phyloP scores from a whole-genome alignment of 2,888 invertebrate species.

The Lasioglossum pauxillum region DNA sequence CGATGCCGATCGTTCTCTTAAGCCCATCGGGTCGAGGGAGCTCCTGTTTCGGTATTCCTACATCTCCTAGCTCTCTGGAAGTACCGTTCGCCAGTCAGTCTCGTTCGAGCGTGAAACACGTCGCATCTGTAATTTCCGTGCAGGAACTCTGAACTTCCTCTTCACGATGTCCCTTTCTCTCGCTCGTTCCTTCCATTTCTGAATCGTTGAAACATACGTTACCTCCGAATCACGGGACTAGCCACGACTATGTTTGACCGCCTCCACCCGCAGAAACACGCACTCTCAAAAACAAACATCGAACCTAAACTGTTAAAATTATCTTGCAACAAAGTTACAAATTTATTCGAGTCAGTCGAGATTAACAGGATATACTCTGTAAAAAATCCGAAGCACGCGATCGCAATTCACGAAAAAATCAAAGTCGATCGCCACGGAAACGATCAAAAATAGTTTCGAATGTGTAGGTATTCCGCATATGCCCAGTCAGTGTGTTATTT shows the following conservation, averaged over 20 bases:
- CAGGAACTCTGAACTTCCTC: slow-evolving; percentile 64
- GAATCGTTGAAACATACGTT: slow-evolving; percentile 51
- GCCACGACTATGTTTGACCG: slow-evolving; percentile 30
- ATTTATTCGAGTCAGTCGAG: background rate
- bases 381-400: background rate
- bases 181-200: slow-evolving; percentile 43
- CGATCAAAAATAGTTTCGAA: background rate
- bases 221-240: slow-evolving; percentile 39
- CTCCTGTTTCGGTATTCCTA: slow-evolving; percentile 47
- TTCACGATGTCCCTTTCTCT: slow-evolving; percentile 46
- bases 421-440: background rate
- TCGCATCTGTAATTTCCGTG: slow-evolving; percentile 74
- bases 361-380: too few species aligned
- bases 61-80: slow-evolving; percentile 37
- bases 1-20: slow-evolving; percentile 42
- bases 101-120: slow-evolving; percentile 70
- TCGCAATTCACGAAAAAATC: too few species aligned
- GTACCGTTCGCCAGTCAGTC: slow-evolving; percentile 58
- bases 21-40: slow-evolving; percentile 33
- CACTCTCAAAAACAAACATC: background rate
- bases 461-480: background rate
- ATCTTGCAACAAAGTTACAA: background rate
- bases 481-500: background rate
- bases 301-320: too few species aligned
- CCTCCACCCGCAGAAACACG: slow-evolving; percentile 28